Base-by-base conservation (phyloP, 2,113 vertebrate genomes). In the Passer domesticus region DNA sequence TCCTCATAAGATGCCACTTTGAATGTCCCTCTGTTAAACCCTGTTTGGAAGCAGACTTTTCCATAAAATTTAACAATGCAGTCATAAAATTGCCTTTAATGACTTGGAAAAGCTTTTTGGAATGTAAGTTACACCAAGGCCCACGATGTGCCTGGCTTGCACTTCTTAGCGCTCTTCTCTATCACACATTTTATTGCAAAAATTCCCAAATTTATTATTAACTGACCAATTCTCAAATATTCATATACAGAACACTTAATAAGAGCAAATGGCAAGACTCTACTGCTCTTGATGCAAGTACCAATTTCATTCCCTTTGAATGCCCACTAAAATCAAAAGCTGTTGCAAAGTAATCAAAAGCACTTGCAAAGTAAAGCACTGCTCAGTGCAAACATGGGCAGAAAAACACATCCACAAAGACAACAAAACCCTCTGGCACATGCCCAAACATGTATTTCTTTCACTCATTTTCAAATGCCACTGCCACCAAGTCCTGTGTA, bases 11-110 rank as follows among this genome's bases (percentile, higher is more conserved):
- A 70, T 46, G 44, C 44, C 31, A 62, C 43, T 74, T 37, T 0
- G 5, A 88, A 67, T 30, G 27, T 55, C 46, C 63, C 0, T 0
- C 18, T 69, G 39, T 67, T 69, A 82, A 90, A 92, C 16, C 3
- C 50, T 25, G 37, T 55, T 68, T 76, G 21, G 52, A 95, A 95
- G 64, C 22, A 77, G 76, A 83, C 15, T 37, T 49, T 78, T 21
- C 75, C 64, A 84, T 87, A 59, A 92, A 85, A 55, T 68, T 73
- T 85, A 93, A 82, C 73, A 93, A 82, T 24, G 22, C 30, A 69
- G 47, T 44, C n/a, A 73, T 80, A 75, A 94, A 92, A 81, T 78
- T 86, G 41, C 6, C 3, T 74, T 76, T 55, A 89, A 93, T 43
- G n/a, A 89, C 47, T 72, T 82, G 33, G 58, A 93, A 89, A 87